Evolutionary conservation across 1,140 invertebrate species (phyloP).

Genomic region (Agrypnia vestita): DNA sequence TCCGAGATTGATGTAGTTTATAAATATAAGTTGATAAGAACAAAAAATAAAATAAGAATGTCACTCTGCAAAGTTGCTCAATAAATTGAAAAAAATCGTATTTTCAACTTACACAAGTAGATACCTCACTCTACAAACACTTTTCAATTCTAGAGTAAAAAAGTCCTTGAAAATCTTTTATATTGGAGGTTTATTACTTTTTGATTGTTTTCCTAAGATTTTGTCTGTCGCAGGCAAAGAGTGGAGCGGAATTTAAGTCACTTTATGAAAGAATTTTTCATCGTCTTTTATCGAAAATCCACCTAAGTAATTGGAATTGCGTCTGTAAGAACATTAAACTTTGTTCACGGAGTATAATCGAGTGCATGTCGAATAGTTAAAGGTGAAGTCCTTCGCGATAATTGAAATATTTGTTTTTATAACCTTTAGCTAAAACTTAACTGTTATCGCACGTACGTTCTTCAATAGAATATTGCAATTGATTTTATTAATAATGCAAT

Average conservation of each 20-base stretch:
- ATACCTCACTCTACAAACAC: neutral
- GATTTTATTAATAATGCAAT: too few species aligned
- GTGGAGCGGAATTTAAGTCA: conserved; percentile 44
- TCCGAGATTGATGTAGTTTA: too few species aligned
- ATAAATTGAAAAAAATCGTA: too few species aligned
- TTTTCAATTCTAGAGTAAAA: conserved; percentile 37
- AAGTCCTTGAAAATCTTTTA: conserved; percentile 51
- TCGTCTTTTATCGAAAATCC: conserved; percentile 43
- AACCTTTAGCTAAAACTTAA: too few species aligned
- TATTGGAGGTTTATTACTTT: conserved; percentile 48
- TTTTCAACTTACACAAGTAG: neutral
- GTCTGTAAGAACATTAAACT: conserved; percentile 11
- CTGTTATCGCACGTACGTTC: too few species aligned
- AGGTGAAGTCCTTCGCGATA: too few species aligned
- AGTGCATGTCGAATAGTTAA: neutral
- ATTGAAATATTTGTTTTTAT: too few species aligned
- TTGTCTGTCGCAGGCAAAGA: conserved; percentile 43
- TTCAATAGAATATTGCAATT: too few species aligned
- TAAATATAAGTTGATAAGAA: too few species aligned
- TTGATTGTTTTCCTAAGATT: conserved; percentile 48
- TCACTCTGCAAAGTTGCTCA: too few species aligned
- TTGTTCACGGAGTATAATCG: conserved; percentile 3
- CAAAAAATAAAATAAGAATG: too few species aligned
- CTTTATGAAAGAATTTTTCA: conserved; percentile 47
- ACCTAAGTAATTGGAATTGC: conserved; percentile 43